Conservation (phyloP, 1,140 invertebrate species). For the Cydia pomonella region DNA sequence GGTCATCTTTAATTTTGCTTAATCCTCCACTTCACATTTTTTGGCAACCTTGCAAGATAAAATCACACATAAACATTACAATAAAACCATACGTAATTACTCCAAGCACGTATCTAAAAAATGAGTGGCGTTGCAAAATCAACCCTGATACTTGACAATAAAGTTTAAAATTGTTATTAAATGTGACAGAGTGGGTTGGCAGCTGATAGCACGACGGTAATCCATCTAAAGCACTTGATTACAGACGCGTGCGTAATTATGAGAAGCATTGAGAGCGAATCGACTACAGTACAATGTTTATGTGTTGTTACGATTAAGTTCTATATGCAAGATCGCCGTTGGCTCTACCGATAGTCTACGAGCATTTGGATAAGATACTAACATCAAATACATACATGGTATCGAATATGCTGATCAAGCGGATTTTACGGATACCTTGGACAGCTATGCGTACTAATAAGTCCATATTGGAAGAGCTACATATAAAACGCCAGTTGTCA, state of each 20-base stretch:
- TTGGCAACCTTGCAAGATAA: slow-evolving; percentile 24
- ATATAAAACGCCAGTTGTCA: no score
- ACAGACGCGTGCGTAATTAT: slow-evolving; percentile 21
- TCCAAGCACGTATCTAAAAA: background rate
- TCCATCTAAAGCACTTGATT: slow-evolving; percentile 30
- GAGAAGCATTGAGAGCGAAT: slow-evolving; percentile 19
- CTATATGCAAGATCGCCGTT: slow-evolving; percentile 24
- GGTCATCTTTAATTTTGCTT: no score
- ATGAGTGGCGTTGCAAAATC: background rate
- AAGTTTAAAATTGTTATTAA: background rate
- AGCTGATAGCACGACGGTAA: slow-evolving; percentile 16
- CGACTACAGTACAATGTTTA: background rate
- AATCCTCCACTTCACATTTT: slow-evolving; percentile 4
- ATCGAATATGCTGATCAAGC: no score
- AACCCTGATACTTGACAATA: background rate
- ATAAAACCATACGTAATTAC: slow-evolving; percentile 6
- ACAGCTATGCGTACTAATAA: no score
- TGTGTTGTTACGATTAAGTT: slow-evolving; percentile 24
- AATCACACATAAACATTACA: background rate
- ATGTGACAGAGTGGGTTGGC: background rate
- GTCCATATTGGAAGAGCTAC: no score
- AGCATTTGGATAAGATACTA: background rate
- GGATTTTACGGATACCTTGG: no score
- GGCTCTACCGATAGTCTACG: background rate
- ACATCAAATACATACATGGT: no score